These are phyloP conservation scores for Drosophila trapezifrons DNA, from an alignment of 1,140 invertebrate genomes.

Conservation along the genomic window DNA sequence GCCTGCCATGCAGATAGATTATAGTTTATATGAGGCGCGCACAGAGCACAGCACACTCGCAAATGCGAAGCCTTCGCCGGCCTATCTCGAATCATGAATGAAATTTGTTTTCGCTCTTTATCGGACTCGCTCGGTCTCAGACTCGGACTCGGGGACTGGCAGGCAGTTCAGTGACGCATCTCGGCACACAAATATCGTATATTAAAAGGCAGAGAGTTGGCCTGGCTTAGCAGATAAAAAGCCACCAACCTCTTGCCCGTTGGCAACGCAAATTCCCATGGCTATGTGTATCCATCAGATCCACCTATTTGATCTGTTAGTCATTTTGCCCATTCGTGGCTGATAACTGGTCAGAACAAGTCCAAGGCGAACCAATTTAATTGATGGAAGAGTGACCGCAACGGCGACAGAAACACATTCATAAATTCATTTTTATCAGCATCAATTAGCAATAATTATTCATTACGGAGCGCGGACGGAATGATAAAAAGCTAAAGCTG, in stretches of 20 bases:
- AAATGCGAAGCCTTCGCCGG: slow-evolving; percentile 32
- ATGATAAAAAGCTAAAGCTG: slow-evolving; percentile 18
- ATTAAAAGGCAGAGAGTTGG: slow-evolving; percentile 15
- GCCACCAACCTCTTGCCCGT: slow-evolving; percentile 25
- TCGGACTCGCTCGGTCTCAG: slow-evolving; percentile 9
- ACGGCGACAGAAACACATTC: slow-evolving; percentile 53
- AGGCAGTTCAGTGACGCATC: slow-evolving; percentile 40
- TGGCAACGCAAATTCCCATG: slow-evolving; percentile 51
- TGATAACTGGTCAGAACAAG: slow-evolving; percentile 20
- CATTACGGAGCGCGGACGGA: slow-evolving; percentile 38
- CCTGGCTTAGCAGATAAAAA: slow-evolving; percentile 7
- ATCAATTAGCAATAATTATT: slow-evolving; percentile 81
- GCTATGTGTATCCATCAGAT: slow-evolving; percentile 39
- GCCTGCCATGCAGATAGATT: slow-evolving; percentile 45
- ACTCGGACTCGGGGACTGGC: background rate
- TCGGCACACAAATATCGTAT: slow-evolving; percentile 41
- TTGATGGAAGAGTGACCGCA: slow-evolving; percentile 63
- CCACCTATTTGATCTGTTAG: slow-evolving; percentile 13
- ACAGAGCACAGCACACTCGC: slow-evolving; percentile 28
- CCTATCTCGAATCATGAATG: slow-evolving; percentile 51
- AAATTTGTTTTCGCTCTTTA: slow-evolving; percentile 46
- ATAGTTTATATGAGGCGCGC: slow-evolving; percentile 44
- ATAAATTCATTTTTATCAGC: slow-evolving; percentile 80
- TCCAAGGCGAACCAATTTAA: slow-evolving; percentile 62
- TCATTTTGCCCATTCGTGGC: slow-evolving; percentile 14